Evolutionary conservation across 64 coral and sea anemone genomes (phyloP).

Genomic region (Actinia equina): DNA sequence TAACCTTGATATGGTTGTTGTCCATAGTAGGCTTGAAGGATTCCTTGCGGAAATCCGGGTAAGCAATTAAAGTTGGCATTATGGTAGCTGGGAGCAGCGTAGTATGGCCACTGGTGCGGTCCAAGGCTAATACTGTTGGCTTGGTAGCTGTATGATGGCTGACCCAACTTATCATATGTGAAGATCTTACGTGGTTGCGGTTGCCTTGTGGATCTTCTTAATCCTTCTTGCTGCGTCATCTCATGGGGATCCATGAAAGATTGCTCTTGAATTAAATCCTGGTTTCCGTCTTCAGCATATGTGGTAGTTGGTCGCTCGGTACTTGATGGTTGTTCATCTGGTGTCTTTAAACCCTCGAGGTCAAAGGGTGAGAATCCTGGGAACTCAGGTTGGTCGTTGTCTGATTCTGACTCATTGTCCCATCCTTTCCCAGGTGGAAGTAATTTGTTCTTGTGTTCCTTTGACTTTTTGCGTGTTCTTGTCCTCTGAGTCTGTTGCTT

Average conservation of each 20-base stretch:
- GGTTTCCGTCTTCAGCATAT: background rate
- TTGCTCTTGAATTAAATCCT: background rate
- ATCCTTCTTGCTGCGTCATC: background rate
- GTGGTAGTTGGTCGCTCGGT: background rate
- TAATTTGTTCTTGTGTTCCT: background rate
- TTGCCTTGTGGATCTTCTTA: background rate
- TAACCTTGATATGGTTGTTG: background rate
- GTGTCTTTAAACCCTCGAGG: conserved; percentile 4
- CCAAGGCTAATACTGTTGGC: background rate
- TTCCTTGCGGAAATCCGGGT: conserved; percentile 1
- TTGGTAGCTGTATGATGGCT: conserved; percentile 16
- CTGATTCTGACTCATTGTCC: background rate
- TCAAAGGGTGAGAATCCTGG: background rate
- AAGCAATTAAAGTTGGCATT: background rate
- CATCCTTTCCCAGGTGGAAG: background rate
- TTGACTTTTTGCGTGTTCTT: background rate
- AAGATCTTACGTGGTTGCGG: conserved; percentile 4
- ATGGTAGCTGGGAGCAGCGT: background rate
- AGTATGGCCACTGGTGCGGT: background rate
- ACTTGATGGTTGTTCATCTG: background rate
- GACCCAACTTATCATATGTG: conserved; percentile 26
- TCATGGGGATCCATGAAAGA: background rate
- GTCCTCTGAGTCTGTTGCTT: conserved; percentile 5
- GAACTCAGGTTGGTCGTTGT: background rate
- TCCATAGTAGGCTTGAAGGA: background rate